Percentiles rank a stretch among this genome's conserved stretches.
Evolutionary conservation across 2,113 vertebrate genomes (phyloP).

Genomic region (Trichechus manatus): DNA sequence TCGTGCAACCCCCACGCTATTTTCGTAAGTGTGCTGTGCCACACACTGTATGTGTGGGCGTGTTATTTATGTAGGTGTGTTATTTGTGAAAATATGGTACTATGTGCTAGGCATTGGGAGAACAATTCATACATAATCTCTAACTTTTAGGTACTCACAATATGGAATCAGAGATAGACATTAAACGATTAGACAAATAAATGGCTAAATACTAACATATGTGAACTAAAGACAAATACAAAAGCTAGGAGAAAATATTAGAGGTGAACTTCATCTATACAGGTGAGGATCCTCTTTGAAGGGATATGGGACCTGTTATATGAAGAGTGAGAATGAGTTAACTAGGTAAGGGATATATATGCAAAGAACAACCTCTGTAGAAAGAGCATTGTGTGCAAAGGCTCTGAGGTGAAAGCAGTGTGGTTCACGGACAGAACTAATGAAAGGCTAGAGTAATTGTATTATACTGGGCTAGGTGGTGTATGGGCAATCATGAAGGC

Average conservation of each 20-base stretch:
- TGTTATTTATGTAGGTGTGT: too few relatives aligned
- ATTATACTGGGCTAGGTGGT: neutral
- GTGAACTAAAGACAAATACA: conserved; percentile 35
- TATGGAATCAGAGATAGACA: neutral
- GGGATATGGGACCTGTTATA: neutral
- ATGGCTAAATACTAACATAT: neutral
- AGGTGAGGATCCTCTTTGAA: conserved; percentile 4
- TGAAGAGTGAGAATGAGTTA: neutral
- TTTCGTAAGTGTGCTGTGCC: too few relatives aligned
- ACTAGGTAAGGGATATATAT: neutral
- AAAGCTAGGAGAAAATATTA: neutral
- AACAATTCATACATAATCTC: neutral
- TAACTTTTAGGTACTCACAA: neutral
- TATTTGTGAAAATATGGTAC: too few relatives aligned
- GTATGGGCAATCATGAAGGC: neutral
- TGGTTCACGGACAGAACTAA: neutral
- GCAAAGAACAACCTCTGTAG: neutral
- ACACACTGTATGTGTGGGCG: neutral
- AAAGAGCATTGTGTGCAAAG: neutral
- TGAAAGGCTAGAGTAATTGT: neutral
- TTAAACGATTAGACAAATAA: neutral
- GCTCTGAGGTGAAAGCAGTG: neutral
- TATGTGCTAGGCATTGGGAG: neutral
- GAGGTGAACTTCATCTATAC: neutral
- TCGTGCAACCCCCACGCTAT: too few relatives aligned